Evolutionary conservation across 2,888 invertebrate genomes (phyloP).

Genomic region (Teleiodes luculella): DNA sequence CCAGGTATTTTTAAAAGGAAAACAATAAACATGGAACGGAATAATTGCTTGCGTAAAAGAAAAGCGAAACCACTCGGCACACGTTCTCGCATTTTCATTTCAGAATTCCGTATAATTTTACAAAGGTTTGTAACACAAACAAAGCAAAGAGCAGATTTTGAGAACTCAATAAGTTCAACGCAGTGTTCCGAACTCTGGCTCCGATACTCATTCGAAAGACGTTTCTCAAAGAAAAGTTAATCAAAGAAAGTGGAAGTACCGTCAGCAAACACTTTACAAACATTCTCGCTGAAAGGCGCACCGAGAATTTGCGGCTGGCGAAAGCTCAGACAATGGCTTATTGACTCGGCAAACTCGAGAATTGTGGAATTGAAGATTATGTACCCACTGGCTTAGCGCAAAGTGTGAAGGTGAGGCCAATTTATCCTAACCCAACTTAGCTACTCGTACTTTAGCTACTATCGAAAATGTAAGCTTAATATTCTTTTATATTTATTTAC

Average conservation of each 20-base stretch:
- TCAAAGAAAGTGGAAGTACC: conserved; percentile 1
- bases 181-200: conserved; percentile 1
- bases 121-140: neutral
- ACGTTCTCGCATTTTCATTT: neutral
- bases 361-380: neutral
- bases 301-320: neutral
- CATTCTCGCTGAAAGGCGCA: conserved; percentile 3
- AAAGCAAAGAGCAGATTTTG: neutral
- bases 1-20: no score
- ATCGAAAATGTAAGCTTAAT: no score
- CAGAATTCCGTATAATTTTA: neutral
- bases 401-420: neutral
- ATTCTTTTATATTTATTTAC: no score
- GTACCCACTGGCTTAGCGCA: neutral
- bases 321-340: conserved; percentile 3
- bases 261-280: conserved; percentile 1
- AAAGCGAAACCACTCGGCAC: neutral
- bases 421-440: neutral
- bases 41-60: no score
- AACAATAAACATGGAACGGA: no score
- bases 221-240: conserved; percentile 6
- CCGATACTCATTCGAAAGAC: conserved; percentile 3
- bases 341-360: neutral
- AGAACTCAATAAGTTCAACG: conserved; percentile 1
- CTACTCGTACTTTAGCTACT: no score